Evolutionary conservation across 2,888 invertebrate species (phyloP).

Genomic region (Phasia obesa): DNA sequence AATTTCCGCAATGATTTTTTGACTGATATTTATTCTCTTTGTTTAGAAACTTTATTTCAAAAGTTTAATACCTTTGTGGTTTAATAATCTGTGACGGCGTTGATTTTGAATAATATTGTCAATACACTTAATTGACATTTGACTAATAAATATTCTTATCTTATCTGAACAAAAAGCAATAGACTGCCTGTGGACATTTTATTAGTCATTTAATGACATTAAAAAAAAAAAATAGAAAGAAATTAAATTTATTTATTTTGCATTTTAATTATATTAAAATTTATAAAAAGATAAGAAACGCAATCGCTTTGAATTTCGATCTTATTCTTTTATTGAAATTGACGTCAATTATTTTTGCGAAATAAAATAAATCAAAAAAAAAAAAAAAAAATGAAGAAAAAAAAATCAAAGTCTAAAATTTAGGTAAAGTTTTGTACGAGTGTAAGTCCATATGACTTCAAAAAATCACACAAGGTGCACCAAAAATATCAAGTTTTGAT

Average conservation of each 20-base stretch:
- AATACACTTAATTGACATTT: slow-evolving; percentile 35
- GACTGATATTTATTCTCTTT: too few species aligned
- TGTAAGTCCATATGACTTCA: too few species aligned
- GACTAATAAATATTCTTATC: slow-evolving; percentile 34
- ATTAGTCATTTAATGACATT: slow-evolving; percentile 30
- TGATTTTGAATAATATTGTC: slow-evolving; percentile 39
- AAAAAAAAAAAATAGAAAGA: too few species aligned
- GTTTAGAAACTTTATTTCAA: too few species aligned
- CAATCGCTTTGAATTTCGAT: neutral
- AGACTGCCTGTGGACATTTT: slow-evolving; percentile 26
- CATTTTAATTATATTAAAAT: neutral
- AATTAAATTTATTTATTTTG: slow-evolving; percentile 14
- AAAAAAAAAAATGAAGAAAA: neutral
- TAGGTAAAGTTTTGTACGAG: neutral
- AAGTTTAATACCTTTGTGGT: neutral
- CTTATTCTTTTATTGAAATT: neutral
- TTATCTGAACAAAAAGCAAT: slow-evolving; percentile 19
- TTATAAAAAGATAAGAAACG: neutral
- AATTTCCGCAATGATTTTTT: too few species aligned
- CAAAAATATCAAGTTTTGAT: too few species aligned
- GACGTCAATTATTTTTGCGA: neutral
- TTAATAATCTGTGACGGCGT: neutral
- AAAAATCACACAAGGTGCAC: too few species aligned
- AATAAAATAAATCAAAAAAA: neutral
- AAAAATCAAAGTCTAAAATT: neutral